Conservation (phyloP, 2,113 vertebrate species). For the Scolopax mira region DNA sequence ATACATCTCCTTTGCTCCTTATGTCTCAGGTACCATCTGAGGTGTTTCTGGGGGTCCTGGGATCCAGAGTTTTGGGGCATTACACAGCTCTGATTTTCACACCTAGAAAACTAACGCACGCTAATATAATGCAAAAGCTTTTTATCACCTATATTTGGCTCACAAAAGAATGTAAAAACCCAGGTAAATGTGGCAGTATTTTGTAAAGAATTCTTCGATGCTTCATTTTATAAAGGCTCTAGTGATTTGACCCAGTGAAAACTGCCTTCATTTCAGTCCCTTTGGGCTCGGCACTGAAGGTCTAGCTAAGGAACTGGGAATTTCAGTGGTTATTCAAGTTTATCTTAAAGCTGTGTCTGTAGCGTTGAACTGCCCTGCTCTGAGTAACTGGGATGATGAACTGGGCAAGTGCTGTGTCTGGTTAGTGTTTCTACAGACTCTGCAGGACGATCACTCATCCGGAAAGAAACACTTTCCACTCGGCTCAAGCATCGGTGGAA, state of each 20-base stretch:
- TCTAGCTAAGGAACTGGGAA: background rate
- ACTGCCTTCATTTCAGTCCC: background rate
- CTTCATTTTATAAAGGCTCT: background rate
- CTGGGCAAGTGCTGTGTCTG: background rate
- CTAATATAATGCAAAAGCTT: background rate
- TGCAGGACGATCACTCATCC: background rate
- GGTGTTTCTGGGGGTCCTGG: background rate
- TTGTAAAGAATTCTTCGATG: background rate
- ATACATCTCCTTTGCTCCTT: background rate
- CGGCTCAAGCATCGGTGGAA: background rate
- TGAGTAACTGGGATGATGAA: background rate
- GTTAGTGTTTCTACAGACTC: conserved; percentile 1
- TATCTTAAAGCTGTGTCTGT: background rate
- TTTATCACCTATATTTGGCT: background rate
- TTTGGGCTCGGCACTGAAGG: background rate
- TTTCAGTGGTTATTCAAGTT: background rate
- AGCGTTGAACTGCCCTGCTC: background rate
- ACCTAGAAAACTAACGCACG: background rate
- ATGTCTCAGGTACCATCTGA: background rate
- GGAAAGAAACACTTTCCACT: background rate
- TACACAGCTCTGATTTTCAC: background rate
- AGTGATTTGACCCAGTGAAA: background rate
- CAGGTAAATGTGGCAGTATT: background rate
- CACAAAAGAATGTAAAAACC: background rate
- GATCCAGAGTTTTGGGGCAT: background rate